Evolutionary conservation across 1,140 invertebrate species (phyloP).

Genomic region (Drosophila nebulosa): DNA sequence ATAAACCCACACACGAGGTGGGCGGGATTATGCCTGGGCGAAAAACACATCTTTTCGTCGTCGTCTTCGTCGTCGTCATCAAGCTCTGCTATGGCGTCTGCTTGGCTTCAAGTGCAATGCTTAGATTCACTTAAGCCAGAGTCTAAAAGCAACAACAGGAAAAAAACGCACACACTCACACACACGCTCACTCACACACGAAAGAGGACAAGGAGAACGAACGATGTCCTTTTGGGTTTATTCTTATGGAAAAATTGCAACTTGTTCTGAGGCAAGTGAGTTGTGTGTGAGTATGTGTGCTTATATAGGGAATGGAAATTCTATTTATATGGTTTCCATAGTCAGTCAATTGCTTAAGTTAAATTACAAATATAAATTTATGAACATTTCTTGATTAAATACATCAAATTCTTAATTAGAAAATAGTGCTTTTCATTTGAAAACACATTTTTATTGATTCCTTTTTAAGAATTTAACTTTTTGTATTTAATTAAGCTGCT

Average conservation of each 20-base stretch:
- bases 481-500: too few species aligned
- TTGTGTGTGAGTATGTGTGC: neutral
- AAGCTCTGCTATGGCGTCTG: constrained; percentile 36
- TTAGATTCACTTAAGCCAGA: constrained; percentile 51
- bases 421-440: too few species aligned
- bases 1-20: neutral
- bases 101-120: constrained; percentile 52
- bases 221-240: constrained; percentile 47
- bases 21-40: constrained; percentile 30
- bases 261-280: constrained; percentile 24
- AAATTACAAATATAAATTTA: neutral
- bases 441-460: too few species aligned
- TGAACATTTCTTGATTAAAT: neutral
- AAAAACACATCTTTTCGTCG: constrained; percentile 20
- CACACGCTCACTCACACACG: neutral
- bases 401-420: too few species aligned
- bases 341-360: neutral
- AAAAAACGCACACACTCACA: neutral
- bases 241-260: constrained; percentile 49
- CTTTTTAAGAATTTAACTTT: too few species aligned
- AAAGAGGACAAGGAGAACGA: constrained; percentile 26
- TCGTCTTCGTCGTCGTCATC: constrained; percentile 14
- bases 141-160: constrained; percentile 1
- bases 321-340: neutral
- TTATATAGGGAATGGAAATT: neutral